These are phyloP conservation scores for Sapayoa aenigma DNA, from an alignment of 2,113 vertebrate genomes.

Conservation along the genomic window DNA sequence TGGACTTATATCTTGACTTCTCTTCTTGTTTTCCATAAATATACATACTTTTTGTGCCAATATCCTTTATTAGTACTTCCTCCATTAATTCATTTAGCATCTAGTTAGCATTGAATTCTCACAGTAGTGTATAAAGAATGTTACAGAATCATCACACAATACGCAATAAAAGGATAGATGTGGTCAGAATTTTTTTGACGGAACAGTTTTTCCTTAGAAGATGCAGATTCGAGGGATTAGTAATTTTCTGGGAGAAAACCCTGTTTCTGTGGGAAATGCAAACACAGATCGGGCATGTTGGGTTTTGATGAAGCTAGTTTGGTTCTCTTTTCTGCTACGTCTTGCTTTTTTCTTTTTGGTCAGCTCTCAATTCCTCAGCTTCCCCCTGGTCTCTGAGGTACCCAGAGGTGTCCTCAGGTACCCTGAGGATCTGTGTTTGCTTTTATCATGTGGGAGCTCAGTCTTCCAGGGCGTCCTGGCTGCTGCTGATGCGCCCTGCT, in stretches of 20 bases:
- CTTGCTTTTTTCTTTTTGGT: not conserved
- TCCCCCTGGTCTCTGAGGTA: not conserved
- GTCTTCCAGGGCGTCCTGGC: not conserved
- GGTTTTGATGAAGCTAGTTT: not conserved
- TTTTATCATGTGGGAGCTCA: rapidly evolving
- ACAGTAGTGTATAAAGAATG: not conserved
- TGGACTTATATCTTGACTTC: not conserved
- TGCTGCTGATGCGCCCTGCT: not conserved
- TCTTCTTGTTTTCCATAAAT: not conserved
- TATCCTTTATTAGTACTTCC: not conserved
- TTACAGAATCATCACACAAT: not conserved
- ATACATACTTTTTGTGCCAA: not conserved
- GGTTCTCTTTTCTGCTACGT: not conserved
- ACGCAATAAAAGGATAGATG: not conserved
- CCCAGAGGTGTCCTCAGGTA: too few species aligned
- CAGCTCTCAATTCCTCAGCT: rapidly evolving
- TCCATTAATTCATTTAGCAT: not conserved
- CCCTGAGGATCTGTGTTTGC: not conserved
- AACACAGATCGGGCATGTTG: not conserved
- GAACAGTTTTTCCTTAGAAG: not conserved
- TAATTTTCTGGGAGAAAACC: not conserved
- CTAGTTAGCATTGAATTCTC: not conserved
- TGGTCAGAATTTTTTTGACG: not conserved
- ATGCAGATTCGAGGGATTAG: not conserved
- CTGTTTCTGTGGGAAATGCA: not conserved